Conservation (phyloP, 2,113 vertebrate species). For the Tiliqua scincoides region DNA sequence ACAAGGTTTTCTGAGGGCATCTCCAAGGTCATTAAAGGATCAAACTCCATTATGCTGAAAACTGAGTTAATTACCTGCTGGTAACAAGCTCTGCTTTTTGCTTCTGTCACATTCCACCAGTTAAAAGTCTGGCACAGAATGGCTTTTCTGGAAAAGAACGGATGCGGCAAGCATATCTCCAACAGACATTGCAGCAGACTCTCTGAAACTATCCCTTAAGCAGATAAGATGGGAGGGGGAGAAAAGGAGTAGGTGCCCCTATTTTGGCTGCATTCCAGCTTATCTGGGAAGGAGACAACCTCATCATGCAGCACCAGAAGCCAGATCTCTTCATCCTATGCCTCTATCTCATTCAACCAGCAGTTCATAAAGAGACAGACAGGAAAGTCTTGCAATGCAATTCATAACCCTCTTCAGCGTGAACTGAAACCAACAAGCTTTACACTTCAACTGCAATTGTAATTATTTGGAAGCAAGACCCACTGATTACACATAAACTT, state of each 20-base stretch:
- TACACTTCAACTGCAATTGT: no score
- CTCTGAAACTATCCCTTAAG: slow-evolving; percentile 3
- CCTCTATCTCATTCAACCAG: not conserved
- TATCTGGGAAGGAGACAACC: slow-evolving; percentile 9
- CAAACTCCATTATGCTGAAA: not conserved
- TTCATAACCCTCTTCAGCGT: not conserved
- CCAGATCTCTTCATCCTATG: not conserved
- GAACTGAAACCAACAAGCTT: not conserved
- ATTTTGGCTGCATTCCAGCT: not conserved
- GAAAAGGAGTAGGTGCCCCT: slow-evolving; percentile 1
- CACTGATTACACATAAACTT: not conserved
- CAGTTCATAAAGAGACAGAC: not conserved
- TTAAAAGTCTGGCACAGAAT: not conserved
- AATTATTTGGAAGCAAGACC: not conserved
- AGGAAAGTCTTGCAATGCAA: not conserved
- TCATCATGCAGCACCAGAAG: not conserved
- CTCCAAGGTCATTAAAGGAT: not conserved
- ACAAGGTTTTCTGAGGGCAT: not conserved
- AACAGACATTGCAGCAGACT: slow-evolving; percentile 13
- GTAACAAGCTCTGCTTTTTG: accelerated
- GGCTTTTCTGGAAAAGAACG: not conserved
- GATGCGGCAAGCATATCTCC: slow-evolving; percentile 11
- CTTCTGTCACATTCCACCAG: not conserved
- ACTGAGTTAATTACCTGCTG: not conserved
- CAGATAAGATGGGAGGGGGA: slow-evolving; percentile 39